Evolutionary conservation across 2,888 invertebrate species (phyloP).

Genomic region (Nymphalis polychloros): DNA sequence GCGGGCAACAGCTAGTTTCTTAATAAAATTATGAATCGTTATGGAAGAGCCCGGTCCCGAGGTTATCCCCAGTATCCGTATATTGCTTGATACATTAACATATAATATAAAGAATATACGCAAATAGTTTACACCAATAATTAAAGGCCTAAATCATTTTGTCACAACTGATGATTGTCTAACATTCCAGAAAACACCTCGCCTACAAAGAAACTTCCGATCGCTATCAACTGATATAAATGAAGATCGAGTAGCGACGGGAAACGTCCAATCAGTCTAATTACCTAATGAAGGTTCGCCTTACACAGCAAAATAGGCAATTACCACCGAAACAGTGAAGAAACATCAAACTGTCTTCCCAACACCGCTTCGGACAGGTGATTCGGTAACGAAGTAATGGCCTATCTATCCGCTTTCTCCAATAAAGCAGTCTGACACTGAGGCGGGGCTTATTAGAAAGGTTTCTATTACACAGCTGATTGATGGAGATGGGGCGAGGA

Average conservation of each 20-base stretch:
- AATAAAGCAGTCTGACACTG: constrained; percentile 40
- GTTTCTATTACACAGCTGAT: constrained; percentile 39
- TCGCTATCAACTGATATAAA: constrained; percentile 8
- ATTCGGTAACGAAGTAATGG: constrained; percentile 35
- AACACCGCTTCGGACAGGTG: constrained; percentile 15
- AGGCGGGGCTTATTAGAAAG: constrained; percentile 36
- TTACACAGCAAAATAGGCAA: constrained; percentile 17
- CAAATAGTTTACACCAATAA: not conserved
- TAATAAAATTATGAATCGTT: too few relatives aligned
- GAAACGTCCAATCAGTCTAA: constrained; percentile 14
- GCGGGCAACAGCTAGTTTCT: too few relatives aligned
- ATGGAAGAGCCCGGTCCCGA: too few relatives aligned
- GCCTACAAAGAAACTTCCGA: constrained; percentile 1
- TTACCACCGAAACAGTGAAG: constrained; percentile 17
- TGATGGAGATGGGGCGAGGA: constrained; percentile 34
- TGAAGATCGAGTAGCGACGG: constrained; percentile 16
- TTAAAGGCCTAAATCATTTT: not conserved
- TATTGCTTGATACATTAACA: too few relatives aligned
- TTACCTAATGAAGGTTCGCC: constrained; percentile 15
- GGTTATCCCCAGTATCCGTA: too few relatives aligned
- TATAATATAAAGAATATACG: not conserved
- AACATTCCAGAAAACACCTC: not conserved
- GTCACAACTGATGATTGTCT: not conserved
- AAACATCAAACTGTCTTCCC: constrained; percentile 15
- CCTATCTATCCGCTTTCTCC: constrained; percentile 36